These are phyloP conservation scores for Philypnodon macrostomus DNA, from an alignment of 2,797 vertebrate genomes.

Conservation along the genomic window DNA sequence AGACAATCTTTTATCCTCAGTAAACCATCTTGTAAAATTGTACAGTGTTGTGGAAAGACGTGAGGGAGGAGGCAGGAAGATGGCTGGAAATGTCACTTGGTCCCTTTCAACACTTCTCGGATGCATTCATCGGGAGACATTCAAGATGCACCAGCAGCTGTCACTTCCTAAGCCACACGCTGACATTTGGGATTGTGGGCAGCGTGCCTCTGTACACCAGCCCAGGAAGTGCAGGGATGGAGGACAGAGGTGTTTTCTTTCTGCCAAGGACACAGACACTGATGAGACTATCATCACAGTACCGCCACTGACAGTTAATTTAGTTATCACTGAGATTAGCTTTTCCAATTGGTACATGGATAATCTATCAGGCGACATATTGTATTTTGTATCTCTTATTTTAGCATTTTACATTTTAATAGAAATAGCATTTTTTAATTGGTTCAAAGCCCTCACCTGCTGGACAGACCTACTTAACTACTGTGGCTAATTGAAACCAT, in stretches of 20 bases:
- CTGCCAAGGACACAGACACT: conserved; percentile 45
- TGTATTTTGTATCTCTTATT: too few species aligned
- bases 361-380: too few species aligned
- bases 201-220: conserved; percentile 28
- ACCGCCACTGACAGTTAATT: conserved; percentile 15
- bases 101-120: conserved; percentile 61
- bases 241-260: conserved; percentile 25
- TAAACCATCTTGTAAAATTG: too few species aligned
- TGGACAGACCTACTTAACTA: too few species aligned
- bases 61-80: conserved; percentile 43
- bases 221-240: conserved; percentile 38
- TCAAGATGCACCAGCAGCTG: conserved; percentile 74
- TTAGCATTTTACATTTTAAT: too few species aligned
- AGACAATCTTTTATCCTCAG: too few species aligned
- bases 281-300: conserved; percentile 9
- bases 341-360: too few species aligned
- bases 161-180: conserved; percentile 60
- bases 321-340: conserved; percentile 33
- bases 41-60: conserved; percentile 35
- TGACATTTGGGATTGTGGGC: conserved; percentile 65
- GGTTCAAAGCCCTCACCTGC: background rate
- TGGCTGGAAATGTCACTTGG: conserved; percentile 72
- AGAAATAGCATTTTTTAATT: too few species aligned
- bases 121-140: conserved; percentile 56
- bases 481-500: too few species aligned